Conservation (phyloP, 2,113 vertebrate species). For the Pan troglodytes region DNA sequence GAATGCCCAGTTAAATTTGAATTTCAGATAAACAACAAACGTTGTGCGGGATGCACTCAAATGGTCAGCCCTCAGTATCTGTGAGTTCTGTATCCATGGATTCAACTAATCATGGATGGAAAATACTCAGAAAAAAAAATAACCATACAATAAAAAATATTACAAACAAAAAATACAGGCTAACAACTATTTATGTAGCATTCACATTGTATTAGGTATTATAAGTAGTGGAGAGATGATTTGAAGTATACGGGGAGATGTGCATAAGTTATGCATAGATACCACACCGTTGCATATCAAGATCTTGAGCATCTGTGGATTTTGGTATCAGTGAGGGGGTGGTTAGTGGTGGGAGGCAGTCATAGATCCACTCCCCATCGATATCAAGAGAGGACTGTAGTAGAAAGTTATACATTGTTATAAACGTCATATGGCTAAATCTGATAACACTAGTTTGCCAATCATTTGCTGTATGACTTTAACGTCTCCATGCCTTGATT, state of each 20-base stretch:
- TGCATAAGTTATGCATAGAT: fast-evolving
- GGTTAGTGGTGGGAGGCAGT: neutral
- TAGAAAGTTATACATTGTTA: neutral
- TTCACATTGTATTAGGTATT: neutral
- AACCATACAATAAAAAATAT: neutral
- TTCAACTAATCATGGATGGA: neutral
- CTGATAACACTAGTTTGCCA: neutral
- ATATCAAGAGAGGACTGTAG: neutral
- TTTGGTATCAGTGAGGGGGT: neutral
- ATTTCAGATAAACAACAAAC: neutral
- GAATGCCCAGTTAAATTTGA: neutral
- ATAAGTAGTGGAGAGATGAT: neutral
- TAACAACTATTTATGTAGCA: neutral
- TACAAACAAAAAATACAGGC: neutral
- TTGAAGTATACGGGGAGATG: neutral
- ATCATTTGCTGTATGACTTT: neutral
- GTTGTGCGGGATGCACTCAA: neutral
- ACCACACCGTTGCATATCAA: neutral
- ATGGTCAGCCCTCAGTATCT: neutral
- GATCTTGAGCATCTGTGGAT: neutral
- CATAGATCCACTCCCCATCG: neutral
- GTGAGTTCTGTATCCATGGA: neutral
- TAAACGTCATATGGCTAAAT: neutral
- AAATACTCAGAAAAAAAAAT: neutral
- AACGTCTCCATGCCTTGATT: neutral